A percentile compares a stretch with the other conserved stretches of the same genome.
These are phyloP conservation scores for Thamnophis sirtalis DNA, from an alignment of 2,113 vertebrate species.

Conservation along the genomic window DNA sequence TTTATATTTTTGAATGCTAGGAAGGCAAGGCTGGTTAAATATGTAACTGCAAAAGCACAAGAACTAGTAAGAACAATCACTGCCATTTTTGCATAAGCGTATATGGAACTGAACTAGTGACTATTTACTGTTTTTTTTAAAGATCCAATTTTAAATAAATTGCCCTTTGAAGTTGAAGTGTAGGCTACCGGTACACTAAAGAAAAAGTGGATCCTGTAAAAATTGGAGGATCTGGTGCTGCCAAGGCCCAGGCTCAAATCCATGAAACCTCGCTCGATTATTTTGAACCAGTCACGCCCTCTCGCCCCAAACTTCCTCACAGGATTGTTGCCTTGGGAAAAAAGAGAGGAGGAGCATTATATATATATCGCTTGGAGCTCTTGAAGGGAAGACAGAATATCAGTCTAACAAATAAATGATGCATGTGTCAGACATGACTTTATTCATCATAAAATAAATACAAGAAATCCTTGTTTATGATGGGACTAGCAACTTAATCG, in stretches of 20 bases:
- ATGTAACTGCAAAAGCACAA: not conserved
- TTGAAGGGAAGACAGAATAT: not conserved
- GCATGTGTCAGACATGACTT: not conserved
- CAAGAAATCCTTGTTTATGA: not conserved
- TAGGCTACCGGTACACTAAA: not conserved
- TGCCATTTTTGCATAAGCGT: not conserved
- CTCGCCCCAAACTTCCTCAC: not conserved
- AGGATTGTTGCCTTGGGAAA: not conserved
- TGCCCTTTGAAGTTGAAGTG: not conserved
- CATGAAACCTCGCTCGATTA: not conserved
- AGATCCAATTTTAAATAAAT: not conserved
- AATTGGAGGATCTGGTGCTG: not conserved
- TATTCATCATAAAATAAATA: not conserved
- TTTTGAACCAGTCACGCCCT: not conserved
- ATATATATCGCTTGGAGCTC: not conserved
- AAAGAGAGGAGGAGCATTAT: not conserved
- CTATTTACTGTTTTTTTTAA: not conserved
- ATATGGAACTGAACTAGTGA: not conserved
- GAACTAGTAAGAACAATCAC: not conserved
- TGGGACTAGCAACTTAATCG: not conserved
- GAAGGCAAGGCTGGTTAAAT: not conserved
- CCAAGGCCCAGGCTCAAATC: not conserved
- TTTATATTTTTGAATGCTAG: not conserved
- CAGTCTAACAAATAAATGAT: not conserved
- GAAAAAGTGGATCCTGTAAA: not conserved